Percentiles rank a stretch among this genome's conserved stretches.
Conservation (phyloP, 2,888 invertebrate genomes). For the Aphrophora alni region DNA sequence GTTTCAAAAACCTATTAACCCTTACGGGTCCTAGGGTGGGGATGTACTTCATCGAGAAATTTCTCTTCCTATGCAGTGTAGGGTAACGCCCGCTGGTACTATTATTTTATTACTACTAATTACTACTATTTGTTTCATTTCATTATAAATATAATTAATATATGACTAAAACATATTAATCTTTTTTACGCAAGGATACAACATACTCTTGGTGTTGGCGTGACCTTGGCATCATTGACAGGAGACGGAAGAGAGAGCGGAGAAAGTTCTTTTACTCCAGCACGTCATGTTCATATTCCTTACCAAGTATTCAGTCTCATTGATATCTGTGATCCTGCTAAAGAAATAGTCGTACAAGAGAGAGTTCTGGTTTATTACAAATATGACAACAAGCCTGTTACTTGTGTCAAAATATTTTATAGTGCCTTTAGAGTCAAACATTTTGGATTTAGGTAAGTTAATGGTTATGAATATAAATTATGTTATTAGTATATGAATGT, state of each 20-base stretch:
- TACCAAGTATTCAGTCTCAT: constrained; percentile 93
- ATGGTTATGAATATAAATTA: too few relatives aligned
- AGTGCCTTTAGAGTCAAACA: constrained; percentile 85
- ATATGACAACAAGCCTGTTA: constrained; percentile 94
- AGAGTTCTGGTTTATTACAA: constrained; percentile 93
- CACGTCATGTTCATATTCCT: constrained; percentile 81
- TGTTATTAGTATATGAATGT: too few relatives aligned
- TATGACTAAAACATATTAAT: constrained; percentile 1
- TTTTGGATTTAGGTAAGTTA: constrained; percentile 74
- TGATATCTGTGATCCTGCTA: constrained; percentile 95
- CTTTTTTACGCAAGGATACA: constrained; percentile 61
- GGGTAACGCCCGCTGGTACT: too few relatives aligned
- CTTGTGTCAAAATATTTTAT: constrained; percentile 96
- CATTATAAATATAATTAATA: too few relatives aligned
- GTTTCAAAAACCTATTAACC: too few relatives aligned
- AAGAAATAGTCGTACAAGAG: constrained; percentile 89
- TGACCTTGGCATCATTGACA: constrained; percentile 88
- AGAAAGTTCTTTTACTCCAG: constrained; percentile 86
- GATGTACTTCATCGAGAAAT: too few relatives aligned
- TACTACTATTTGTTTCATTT: too few relatives aligned
- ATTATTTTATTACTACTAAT: too few relatives aligned
- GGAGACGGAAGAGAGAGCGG: constrained; percentile 91
- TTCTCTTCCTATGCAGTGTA: too few relatives aligned
- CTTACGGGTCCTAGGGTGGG: too few relatives aligned
- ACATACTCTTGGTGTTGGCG: constrained; percentile 86